phyloP scores from a whole-genome alignment of 2,113 vertebrate genomes.

The Aegithalos caudatus region DNA sequence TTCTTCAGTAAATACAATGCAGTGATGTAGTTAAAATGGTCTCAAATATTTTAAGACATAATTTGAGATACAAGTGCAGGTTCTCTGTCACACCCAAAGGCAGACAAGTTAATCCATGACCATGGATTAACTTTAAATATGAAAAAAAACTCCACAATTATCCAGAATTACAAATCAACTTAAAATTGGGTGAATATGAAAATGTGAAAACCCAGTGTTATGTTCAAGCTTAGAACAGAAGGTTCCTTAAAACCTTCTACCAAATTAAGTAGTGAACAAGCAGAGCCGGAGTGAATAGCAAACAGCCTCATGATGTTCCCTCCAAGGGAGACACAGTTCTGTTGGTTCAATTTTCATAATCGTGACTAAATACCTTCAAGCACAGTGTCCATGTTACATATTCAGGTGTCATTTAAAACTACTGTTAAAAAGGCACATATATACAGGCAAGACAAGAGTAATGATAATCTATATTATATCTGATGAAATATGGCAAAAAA shows the following conservation, averaged over 20 bases:
- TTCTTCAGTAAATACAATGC: neutral
- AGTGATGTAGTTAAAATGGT: neutral
- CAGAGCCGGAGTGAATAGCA: neutral
- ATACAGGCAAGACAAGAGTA: neutral
- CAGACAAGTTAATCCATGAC: neutral
- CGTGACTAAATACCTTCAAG: neutral
- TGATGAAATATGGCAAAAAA: neutral
- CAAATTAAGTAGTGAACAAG: neutral
- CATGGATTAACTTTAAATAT: neutral
- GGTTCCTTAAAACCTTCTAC: neutral
- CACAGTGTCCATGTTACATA: neutral
- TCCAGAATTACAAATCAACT: neutral
- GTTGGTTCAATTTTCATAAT: neutral
- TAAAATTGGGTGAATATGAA: neutral
- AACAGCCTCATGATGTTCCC: neutral
- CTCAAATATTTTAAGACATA: neutral
- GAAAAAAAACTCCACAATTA: neutral
- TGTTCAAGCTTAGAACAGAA: neutral
- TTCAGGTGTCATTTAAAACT: neutral
- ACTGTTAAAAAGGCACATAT: neutral
- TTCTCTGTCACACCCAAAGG: neutral
- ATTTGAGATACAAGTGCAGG: neutral
- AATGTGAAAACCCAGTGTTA: neutral
- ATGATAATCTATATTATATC: neutral
- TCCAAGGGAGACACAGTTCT: neutral